These are phyloP conservation scores for Protobothrops mucrosquamatus DNA, from an alignment of 2,113 vertebrate species.

Conservation along the genomic window DNA sequence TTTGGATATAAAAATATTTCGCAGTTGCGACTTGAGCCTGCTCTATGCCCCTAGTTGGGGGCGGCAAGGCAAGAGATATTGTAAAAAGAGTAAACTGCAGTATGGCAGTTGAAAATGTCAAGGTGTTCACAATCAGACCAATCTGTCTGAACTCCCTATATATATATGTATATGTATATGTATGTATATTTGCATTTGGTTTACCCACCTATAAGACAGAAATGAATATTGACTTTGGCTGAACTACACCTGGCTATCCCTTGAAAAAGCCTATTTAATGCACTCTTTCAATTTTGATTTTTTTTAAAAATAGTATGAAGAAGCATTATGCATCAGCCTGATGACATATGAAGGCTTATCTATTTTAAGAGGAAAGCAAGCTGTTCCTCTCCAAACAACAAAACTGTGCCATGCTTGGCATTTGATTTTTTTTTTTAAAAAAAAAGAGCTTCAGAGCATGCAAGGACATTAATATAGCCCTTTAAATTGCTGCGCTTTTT, in stretches of 20 bases:
- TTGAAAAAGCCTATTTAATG: constrained; percentile 4
- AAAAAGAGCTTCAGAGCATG: neutral
- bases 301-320: neutral
- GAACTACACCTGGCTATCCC: neutral
- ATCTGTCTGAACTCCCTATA: no score
- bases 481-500: neutral
- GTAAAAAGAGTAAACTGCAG: no score
- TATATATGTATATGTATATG: no score
- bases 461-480: constrained; percentile 23
- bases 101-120: no score
- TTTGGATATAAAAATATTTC: no score
- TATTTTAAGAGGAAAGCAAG: constrained; percentile 30
- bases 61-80: no score
- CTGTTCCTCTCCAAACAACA: constrained; percentile 18
- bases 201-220: constrained; percentile 44
- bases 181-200: constrained; percentile 19
- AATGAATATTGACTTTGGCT: constrained; percentile 36
- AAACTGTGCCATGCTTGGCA: neutral
- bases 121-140: no score
- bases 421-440: neutral
- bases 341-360: neutral
- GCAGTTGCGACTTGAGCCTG: no score
- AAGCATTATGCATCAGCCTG: neutral
- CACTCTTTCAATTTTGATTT: fast-evolving
- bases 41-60: no score